phyloP scores from a whole-genome alignment of 2,797 vertebrate genomes.

The Picus viridis region DNA sequence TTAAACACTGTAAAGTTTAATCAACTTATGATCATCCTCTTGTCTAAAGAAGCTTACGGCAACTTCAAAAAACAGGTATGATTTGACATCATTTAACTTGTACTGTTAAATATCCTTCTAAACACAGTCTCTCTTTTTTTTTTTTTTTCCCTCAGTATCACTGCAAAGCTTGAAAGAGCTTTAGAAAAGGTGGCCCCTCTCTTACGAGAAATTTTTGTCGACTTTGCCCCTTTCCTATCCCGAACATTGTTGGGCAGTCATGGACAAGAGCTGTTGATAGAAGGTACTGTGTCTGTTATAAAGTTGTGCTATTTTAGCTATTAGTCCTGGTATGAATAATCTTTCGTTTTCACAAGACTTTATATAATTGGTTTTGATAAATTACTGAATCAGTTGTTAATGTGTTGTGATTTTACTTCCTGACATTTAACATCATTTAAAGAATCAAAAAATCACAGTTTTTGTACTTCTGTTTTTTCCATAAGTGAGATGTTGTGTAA shows the following conservation, averaged over 20 bases:
- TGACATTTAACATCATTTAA: neutral
- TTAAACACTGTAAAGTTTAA: neutral
- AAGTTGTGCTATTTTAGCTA: neutral
- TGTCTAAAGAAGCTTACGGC: neutral
- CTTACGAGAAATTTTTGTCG: conserved; percentile 98
- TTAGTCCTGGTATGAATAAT: neutral
- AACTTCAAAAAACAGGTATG: neutral
- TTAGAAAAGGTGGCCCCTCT: conserved; percentile 98
- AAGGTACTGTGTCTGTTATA: conserved; percentile 84
- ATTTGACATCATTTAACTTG: neutral
- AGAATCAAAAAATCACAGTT: neutral
- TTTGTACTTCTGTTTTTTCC: neutral
- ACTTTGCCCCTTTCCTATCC: conserved; percentile 97
- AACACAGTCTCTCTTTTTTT: conserved; percentile 45
- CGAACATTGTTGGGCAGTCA: conserved; percentile 97
- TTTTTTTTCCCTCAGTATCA: conserved; percentile 86
- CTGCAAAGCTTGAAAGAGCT: conserved; percentile 97
- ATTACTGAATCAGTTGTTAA: neutral
- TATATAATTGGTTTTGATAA: neutral
- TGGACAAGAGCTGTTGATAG: conserved; percentile 99
- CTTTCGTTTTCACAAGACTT: neutral
- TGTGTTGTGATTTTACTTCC: neutral
- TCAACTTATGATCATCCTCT: neutral
- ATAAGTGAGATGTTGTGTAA: neutral
- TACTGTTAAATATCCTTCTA: conserved; percentile 55